Base-by-base conservation (phyloP, 2,113 vertebrate genomes). In the Chrysochloris asiatica region DNA sequence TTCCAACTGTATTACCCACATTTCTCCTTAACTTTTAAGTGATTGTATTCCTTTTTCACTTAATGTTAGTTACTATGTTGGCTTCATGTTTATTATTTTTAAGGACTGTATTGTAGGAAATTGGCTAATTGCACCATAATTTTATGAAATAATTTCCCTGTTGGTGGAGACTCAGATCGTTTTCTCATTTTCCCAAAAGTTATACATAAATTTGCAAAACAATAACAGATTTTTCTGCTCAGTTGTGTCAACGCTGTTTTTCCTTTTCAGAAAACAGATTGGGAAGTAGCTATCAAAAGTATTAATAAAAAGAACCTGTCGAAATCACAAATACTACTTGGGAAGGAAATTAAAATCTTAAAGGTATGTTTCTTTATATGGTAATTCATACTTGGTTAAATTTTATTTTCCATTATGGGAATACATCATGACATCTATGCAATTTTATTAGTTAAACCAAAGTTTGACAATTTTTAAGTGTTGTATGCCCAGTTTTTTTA, bases 231-330 rank as follows among this genome's bases (percentile, higher is more conserved):
- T 81, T 87, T 91, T 83, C 26, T 54, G 47, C 67, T 72, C 36
- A 67, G 12, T 82, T 89, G 54, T 87, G 82, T 80, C 54, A 94
- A 96, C 76, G 45, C 7, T 86, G 11, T 94, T 94, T 96, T 95
- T 95, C 47, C 61, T 90, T 96, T 96, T 91, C 95, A 96, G 99
- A 99, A 99, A 98, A 99, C 98, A 1, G 99, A 99, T 94, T 99
- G 99, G 99, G 99, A 99, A 96, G 99, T 99, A 96, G 99, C 99
- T 93, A 98, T 99, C 97, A 99, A 99, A 98, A 99, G 99, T 97
- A 99, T 99, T 95, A 99, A 99, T 97, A 99, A 99, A 98, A 99
- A 99, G 98, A 99, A 99, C 96, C 97, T 99, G 96, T 99, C 99
- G 47, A 99, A 99, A 97, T 99, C 99, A 94, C 99, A 99, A 98